A percentile compares a stretch with the other conserved stretches of the same genome.
Conservation (phyloP, 2,797 vertebrate genomes). For the Clamator glandarius region DNA sequence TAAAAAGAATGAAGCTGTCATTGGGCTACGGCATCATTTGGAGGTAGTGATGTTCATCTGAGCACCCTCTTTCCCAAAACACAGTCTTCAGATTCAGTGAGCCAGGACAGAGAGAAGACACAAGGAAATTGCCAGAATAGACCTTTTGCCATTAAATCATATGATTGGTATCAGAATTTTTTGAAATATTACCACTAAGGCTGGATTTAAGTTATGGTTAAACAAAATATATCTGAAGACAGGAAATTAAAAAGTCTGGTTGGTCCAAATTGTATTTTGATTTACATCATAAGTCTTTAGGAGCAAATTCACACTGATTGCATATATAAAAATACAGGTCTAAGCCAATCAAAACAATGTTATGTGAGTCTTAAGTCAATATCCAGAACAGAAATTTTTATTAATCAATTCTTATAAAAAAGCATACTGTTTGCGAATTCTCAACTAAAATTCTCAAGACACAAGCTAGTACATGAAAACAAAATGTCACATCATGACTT, state of each 20-base stretch:
- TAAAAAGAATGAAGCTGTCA: not conserved
- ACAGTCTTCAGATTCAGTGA: not conserved
- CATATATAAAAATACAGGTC: not conserved
- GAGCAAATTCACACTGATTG: not conserved
- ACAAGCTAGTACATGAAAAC: not conserved
- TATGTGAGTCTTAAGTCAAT: not conserved
- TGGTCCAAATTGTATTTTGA: not conserved
- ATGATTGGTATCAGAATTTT: not conserved
- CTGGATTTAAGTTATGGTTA: not conserved
- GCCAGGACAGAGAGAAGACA: not conserved
- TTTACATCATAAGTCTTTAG: not conserved
- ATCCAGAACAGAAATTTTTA: not conserved
- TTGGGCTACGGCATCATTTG: not conserved
- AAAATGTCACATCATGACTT: not conserved
- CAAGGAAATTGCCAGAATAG: not conserved
- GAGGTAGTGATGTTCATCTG: not conserved
- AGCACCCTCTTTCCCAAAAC: not conserved
- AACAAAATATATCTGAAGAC: not conserved
- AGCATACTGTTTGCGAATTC: not conserved
- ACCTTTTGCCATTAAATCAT: not conserved
- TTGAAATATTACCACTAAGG: not conserved
- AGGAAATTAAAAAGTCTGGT: not conserved
- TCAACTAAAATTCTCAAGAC: not conserved
- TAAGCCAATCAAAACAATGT: not conserved
- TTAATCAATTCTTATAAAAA: not conserved